phyloP scores from a whole-genome alignment of 2,888 invertebrate genomes.

The Barypeithes pellucidus region DNA sequence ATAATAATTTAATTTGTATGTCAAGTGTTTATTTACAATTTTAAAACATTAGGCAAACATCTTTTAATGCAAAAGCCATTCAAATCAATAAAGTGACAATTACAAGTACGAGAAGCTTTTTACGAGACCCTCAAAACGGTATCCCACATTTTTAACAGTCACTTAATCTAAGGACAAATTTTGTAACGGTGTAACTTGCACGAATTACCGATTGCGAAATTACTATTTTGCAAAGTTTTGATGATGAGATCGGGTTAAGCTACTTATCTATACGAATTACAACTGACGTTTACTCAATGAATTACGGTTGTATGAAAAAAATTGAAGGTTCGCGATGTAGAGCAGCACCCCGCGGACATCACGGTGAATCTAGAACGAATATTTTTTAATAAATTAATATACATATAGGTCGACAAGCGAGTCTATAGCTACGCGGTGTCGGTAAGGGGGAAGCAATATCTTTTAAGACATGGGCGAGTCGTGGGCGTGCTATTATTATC shows the following conservation, averaged over 20 bases:
- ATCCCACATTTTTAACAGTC: constrained; percentile 36
- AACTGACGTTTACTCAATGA: background rate
- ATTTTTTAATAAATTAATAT: background rate
- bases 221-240: constrained; percentile 35
- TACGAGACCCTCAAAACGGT: background rate
- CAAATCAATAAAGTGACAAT: background rate
- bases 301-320: background rate
- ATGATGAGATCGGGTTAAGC: constrained; percentile 32
- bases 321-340: background rate
- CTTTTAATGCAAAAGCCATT: background rate
- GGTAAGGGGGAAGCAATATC: too few species aligned
- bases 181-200: constrained; percentile 42
- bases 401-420: too few species aligned
- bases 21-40: background rate
- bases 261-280: constrained; percentile 14
- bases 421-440: too few species aligned
- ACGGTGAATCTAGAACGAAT: background rate
- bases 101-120: background rate
- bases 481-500: too few species aligned
- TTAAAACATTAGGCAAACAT: background rate
- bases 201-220: constrained; percentile 38
- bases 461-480: too few species aligned
- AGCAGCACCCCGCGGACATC: background rate
- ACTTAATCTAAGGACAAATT: constrained; percentile 45
- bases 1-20: background rate